phyloP scores from a whole-genome alignment of 2,888 invertebrate genomes.

The Nephrotoma appendiculata region DNA sequence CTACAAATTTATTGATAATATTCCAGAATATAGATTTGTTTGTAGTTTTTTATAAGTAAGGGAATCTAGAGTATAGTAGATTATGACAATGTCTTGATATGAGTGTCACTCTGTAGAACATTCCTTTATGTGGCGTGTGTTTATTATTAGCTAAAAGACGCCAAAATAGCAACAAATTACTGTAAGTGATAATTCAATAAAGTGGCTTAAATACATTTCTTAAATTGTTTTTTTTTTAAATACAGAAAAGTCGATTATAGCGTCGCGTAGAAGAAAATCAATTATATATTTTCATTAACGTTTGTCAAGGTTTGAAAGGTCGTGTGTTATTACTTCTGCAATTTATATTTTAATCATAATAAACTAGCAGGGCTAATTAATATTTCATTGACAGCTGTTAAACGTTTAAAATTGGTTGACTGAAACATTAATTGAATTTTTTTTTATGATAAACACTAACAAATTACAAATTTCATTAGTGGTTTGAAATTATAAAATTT shows the following conservation, averaged over 20 bases:
- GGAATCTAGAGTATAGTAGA: neutral
- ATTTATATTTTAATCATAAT: neutral
- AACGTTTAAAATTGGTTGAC: no score
- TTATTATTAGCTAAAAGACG: no score
- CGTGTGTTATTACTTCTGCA: neutral
- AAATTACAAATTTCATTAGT: no score
- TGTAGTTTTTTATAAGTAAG: neutral
- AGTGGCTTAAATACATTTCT: neutral
- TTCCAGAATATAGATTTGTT: neutral
- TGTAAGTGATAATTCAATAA: neutral
- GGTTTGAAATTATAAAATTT: no score
- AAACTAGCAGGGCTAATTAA: no score
- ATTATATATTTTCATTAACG: neutral
- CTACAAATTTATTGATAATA: neutral
- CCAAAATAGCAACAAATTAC: no score
- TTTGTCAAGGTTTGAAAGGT: neutral
- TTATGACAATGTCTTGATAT: neutral
- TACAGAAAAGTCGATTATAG: neutral
- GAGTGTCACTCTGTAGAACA: neutral
- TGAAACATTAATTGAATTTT: no score
- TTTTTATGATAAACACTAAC: no score
- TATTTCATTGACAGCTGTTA: no score
- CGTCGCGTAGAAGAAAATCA: neutral
- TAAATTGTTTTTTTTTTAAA: neutral
- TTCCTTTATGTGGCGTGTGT: neutral